Conservation (phyloP, 2,888 invertebrate species). For the Trisateles emortualis region DNA sequence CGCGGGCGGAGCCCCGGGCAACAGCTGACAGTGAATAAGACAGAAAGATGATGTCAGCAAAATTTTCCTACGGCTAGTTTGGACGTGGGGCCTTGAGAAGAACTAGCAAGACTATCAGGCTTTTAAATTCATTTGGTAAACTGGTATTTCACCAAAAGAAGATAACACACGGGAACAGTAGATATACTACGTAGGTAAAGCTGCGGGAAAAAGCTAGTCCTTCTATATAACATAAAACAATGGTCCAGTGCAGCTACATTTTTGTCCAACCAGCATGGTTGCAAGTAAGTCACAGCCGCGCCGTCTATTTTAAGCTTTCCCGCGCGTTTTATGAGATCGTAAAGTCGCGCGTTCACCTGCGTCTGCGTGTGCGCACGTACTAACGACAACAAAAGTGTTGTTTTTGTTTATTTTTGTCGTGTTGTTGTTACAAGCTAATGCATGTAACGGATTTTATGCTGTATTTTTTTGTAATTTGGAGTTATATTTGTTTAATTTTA, state of each 20-base stretch:
- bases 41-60: too few species aligned
- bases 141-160: too few species aligned
- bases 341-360: conserved; percentile 66
- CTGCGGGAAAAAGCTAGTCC: too few species aligned
- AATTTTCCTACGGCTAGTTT: too few species aligned
- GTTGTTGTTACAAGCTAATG: neutral
- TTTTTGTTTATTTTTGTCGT: neutral
- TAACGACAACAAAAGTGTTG: conserved; percentile 17
- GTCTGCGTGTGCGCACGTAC: conserved; percentile 54
- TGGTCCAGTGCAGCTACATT: conserved; percentile 19
- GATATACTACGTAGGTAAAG: too few species aligned
- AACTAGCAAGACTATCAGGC: too few species aligned
- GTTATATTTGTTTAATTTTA: neutral
- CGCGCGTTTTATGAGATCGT: conserved; percentile 59
- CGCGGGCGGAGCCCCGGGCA: too few species aligned
- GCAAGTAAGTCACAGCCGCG: conserved; percentile 41
- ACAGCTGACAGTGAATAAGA: too few species aligned
- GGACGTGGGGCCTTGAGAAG: too few species aligned
- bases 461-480: neutral
- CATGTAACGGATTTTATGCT: neutral
- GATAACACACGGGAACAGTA: too few species aligned
- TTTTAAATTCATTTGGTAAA: too few species aligned
- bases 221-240: too few species aligned
- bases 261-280: conserved; percentile 18
- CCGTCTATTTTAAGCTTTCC: conserved; percentile 53